A percentile compares a stretch with the other conserved stretches of the same genome.
Evolutionary conservation across 2,113 vertebrate genomes (phyloP).

Genomic region (Channa maculata): DNA sequence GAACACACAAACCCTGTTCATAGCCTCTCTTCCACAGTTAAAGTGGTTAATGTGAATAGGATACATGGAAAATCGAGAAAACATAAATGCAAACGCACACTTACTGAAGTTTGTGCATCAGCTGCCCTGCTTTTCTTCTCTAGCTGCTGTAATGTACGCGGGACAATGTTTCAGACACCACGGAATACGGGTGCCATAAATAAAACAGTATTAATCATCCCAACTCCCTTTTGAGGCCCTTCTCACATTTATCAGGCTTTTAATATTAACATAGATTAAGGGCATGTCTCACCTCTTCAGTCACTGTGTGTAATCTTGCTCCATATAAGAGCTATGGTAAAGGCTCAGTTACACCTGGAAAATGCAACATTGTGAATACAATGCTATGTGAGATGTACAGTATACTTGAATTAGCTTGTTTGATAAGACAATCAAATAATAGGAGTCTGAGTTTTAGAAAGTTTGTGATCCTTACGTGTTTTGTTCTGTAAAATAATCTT

Average conservation of each 20-base stretch:
- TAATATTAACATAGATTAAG: constrained; percentile 82
- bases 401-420: too few species aligned
- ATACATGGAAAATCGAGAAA: background rate
- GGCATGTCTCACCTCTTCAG: constrained; percentile 67
- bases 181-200: constrained; percentile 76
- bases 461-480: too few species aligned
- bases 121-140: constrained; percentile 53
- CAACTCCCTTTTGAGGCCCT: constrained; percentile 62
- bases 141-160: constrained; percentile 54
- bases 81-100: constrained; percentile 8
- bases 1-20: background rate
- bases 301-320: constrained; percentile 51
- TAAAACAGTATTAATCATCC: constrained; percentile 81
- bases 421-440: too few species aligned
- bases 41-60: constrained; percentile 27
- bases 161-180: constrained; percentile 72
- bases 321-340: constrained; percentile 36
- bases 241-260: constrained; percentile 82
- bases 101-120: constrained; percentile 31
- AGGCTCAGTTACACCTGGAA: constrained; percentile 11
- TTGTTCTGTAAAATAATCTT: too few species aligned
- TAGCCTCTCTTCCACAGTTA: constrained; percentile 18
- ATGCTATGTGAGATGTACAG: too few species aligned
- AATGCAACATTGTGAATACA: background rate
- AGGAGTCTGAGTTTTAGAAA: too few species aligned